Conservation (phyloP, 2,888 invertebrate species). For the Congeria kusceri region DNA sequence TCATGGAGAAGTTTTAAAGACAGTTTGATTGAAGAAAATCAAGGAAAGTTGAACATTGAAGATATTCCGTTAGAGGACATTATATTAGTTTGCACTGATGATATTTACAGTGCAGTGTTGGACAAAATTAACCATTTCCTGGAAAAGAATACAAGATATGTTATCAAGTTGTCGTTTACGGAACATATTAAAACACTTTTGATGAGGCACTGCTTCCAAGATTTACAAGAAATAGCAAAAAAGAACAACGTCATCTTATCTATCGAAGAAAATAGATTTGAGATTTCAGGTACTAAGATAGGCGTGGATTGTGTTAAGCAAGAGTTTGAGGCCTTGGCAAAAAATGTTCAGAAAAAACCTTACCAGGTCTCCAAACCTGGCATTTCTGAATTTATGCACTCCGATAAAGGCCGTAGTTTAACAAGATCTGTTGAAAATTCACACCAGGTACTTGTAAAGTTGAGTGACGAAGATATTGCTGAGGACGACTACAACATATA, state of each 20-base stretch:
- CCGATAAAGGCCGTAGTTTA: slow-evolving; percentile 25
- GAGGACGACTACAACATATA: background rate
- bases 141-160: slow-evolving; percentile 44
- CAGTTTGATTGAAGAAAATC: slow-evolving; percentile 18
- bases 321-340: slow-evolving; percentile 12
- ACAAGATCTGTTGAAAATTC: slow-evolving; percentile 18
- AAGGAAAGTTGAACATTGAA: background rate
- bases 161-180: slow-evolving; percentile 20
- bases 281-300: slow-evolving; percentile 30
- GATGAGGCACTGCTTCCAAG: slow-evolving; percentile 32
- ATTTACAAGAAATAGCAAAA: slow-evolving; percentile 39
- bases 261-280: slow-evolving; percentile 23
- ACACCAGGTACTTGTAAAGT: slow-evolving; percentile 13
- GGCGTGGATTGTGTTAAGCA: slow-evolving; percentile 15
- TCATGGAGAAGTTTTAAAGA: slow-evolving; percentile 28
- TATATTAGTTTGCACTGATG: slow-evolving; percentile 36
- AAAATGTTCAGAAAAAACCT: slow-evolving; percentile 18
- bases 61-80: background rate
- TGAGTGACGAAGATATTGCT: slow-evolving; percentile 11
- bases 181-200: slow-evolving; percentile 44
- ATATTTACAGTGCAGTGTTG: slow-evolving; percentile 26
- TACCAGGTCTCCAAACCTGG: slow-evolving; percentile 37
- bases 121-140: slow-evolving; percentile 48
- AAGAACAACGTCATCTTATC: slow-evolving; percentile 30
- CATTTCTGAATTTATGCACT: slow-evolving; percentile 33